Evolutionary conservation across 2,797 vertebrate genomes (phyloP).

Genomic region (Rhinoraja longicauda): DNA sequence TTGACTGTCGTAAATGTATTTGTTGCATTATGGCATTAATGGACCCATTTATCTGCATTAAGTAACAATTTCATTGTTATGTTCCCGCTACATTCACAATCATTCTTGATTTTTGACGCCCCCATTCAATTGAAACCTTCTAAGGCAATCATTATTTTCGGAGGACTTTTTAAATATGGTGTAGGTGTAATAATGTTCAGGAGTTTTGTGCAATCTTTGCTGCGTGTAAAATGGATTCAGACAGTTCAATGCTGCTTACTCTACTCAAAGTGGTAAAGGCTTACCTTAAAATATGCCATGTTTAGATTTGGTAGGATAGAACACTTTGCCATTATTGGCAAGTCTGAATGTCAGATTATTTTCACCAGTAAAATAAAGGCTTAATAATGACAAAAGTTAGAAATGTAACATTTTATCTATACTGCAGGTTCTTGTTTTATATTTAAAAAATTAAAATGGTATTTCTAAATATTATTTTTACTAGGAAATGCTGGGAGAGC

Average conservation of each 20-base stretch:
- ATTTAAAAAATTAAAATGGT: not conserved
- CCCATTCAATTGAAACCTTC: too few relatives aligned
- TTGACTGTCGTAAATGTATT: too few relatives aligned
- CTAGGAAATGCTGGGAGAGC: conserved; percentile 96
- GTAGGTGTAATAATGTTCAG: not conserved
- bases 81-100: too few relatives aligned
- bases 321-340: not conserved
- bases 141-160: not conserved
- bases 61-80: too few relatives aligned
- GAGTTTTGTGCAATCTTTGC: not conserved
- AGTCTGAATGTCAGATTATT: not conserved
- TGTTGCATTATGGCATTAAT: too few relatives aligned
- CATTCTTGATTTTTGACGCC: too few relatives aligned
- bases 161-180: not conserved
- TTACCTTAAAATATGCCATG: not conserved
- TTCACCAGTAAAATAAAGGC: not conserved
- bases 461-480: conserved; percentile 44
- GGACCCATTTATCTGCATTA: too few relatives aligned
- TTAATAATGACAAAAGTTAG: not conserved
- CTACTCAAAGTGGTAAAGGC: not conserved
- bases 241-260: not conserved
- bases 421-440: not conserved
- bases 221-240: not conserved
- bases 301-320: not conserved
- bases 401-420: not conserved